These are phyloP conservation scores for Thereva nobilitata DNA, from an alignment of 2,888 invertebrate species.

Conservation along the genomic window DNA sequence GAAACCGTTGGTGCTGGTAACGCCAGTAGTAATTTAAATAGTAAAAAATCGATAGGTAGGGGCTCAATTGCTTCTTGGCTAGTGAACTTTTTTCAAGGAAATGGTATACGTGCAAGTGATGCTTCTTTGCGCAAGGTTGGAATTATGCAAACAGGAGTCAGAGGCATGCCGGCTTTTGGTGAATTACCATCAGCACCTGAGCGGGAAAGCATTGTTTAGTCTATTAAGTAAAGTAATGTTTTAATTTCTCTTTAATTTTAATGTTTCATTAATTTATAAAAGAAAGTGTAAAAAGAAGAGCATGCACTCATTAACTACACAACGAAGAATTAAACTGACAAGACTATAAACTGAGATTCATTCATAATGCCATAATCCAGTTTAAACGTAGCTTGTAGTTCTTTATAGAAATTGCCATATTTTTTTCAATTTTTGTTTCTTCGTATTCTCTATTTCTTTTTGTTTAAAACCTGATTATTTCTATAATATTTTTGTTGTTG, in stretches of 20 bases:
- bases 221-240: slow-evolving; percentile 3
- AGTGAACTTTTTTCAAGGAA: slow-evolving; percentile 74
- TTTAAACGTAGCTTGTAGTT: neutral
- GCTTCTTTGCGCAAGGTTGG: slow-evolving; percentile 52
- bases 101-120: slow-evolving; percentile 68
- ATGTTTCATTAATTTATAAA: slow-evolving; percentile 22
- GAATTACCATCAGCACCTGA: slow-evolving; percentile 53
- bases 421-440: slow-evolving; percentile 12
- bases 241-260: slow-evolving; percentile 7
- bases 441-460: slow-evolving; percentile 2
- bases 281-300: neutral
- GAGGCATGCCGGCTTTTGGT: slow-evolving; percentile 53
- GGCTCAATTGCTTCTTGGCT: slow-evolving; percentile 74
- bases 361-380: slow-evolving; percentile 24
- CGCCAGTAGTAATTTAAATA: slow-evolving; percentile 44
- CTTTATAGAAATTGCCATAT: slow-evolving; percentile 16
- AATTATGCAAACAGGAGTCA: slow-evolving; percentile 51
- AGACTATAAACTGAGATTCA: slow-evolving; percentile 23
- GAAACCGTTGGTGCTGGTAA: slow-evolving; percentile 64
- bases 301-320: slow-evolving; percentile 4
- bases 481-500: slow-evolving; percentile 24
- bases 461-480: slow-evolving; percentile 1
- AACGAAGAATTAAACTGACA: neutral
- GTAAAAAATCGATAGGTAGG: slow-evolving; percentile 65
- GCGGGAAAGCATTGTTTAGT: slow-evolving; percentile 57